Base-by-base conservation (phyloP, 2,888 invertebrate species). In the Nezara viridula region DNA sequence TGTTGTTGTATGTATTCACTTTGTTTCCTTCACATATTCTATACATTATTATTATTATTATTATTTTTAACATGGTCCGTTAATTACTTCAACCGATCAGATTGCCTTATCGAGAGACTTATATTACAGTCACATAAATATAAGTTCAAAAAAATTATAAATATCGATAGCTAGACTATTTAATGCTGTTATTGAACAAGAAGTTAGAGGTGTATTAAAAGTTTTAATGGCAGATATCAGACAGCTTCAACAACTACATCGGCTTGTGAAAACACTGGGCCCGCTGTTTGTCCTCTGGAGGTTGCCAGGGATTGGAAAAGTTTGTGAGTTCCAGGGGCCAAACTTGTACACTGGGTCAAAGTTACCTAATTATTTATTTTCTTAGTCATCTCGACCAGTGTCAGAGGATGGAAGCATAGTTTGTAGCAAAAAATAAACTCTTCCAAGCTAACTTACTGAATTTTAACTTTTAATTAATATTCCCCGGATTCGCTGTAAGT, bases 351-450 rank as follows among this genome's bases (percentile, higher is more conserved):
- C 66, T 73, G 66, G 66, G 66, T 73, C 66, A 73, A 19, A 73
- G 66, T 73, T 73, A n/a, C n/a, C n/a, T n/a, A 37, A 73, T 73
- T 37, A 73, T 73, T 73, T 73, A 73, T 73, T 73, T 73, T 73
- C 66, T 73, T 37, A 73, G 66, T 7, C 32, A 21, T 37, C 66
- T 32, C 66, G 32, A 0, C 32, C 66, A 19, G 32, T 14, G 32
- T 7, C 19, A 19, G 66, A 2, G 9, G 19, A 37, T 73, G 32
- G 19, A 0, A 6, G 37, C 66, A 73, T 73, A 73, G 66, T 73
- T 73, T 73, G 32, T 21, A 19, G 37, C 27, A 73, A 73, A 73
- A 73, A 73, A 73, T 73, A 73, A 73, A 73, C 66, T 73, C 60
- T 37, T 6, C 19, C 66, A 19, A 73, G 66, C 10, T 21, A 37